Base-by-base conservation (phyloP, 2,888 invertebrate species). In the Stenodema calcarata region DNA sequence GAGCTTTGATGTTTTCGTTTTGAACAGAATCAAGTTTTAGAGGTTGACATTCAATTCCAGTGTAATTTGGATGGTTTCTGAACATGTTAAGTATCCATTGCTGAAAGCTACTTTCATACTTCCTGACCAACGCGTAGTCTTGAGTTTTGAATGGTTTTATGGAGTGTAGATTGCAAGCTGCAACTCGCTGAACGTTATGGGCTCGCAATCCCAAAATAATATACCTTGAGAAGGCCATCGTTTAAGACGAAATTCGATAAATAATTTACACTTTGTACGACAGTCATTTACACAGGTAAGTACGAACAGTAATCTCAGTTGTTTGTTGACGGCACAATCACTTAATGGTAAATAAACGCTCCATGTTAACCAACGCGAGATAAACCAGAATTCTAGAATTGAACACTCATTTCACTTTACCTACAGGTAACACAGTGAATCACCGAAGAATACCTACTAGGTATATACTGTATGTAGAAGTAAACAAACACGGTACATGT, bases 71-170 rank as follows among this genome's bases (percentile, higher is more conserved):
- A 47, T 84, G 41, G 23, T 73, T 84, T 16, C 44, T 44, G 30
- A 84, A 84, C 35, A 70, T n/a, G 7, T 84, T 84, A 28, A 84
- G 47, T 28, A 84, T 35, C 84, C 84, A 84, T 12, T 42, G 16
- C 16, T 84, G 84, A 73, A 84, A 73, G 30, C 73, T 73, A n/a
- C 47, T 54, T 16, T 84, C 73, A 30, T 84, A 84, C 14, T 28
- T 84, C 28, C 73, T 30, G 0, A 27, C 23, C n/a, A 44, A 70
- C 18, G 23, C 9, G 44, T 44, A 23, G 3, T 84, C 73, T n/a
- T 47, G 42, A 27, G 28, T 75, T 73, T 70, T 42, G 75, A 73
- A 84, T 4, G 84, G 41, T 18, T 70, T 84, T 1, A 82, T 27
- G 27, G 70, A 82, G 16, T 41, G 62, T 9, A 78, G 18, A 7